Base-by-base conservation (phyloP, 1,140 invertebrate genomes). In the Neodiprion pinetum region DNA sequence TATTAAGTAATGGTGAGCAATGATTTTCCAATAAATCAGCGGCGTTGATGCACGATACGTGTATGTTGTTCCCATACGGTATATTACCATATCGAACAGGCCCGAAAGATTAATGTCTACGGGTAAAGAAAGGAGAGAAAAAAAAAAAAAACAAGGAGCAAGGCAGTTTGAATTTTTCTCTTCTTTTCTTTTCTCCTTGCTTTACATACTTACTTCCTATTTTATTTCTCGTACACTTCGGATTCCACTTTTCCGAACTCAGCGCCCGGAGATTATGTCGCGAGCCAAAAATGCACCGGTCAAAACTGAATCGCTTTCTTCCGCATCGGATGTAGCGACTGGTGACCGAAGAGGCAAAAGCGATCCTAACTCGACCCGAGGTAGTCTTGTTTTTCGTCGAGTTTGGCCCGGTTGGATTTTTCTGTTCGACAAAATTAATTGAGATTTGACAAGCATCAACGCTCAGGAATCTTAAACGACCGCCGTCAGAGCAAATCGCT, bases 391-490 rank as follows among this genome's bases (percentile, higher is more conserved):
- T 61, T 61, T 61, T 61, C 53, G 28, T 61, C n/a, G 28, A 40
- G 28, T 40, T 40, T 5, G 28, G 28, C 5, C 28, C 28, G 28
- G 28, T 40, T 40, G 28, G 28, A 40, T 5, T 40, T 40, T 40
- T 40, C 28, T 40, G 28, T 40, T 40, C 1, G 53, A 61, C 53
- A 61, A 61, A 61, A 61, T 61, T 61, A 61, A 61, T 61, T 61
- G 53, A 61, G 53, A 61, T 61, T 61, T 61, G 53, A 61, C 53
- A 61, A 61, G 53, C 53, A 61, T 61, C 53, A 61, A 61, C 53
- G 53, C 53, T 61, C 53, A 61, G n/a, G 53, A 61, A 61, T 61
- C 53, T 61, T 61, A 61, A 61, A 61, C 53, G 53, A 61, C n/a
- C 53, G n/a, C 53, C 53, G 53, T 61, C 53, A 61, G 53, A 61